Base-by-base conservation (phyloP, 2,113 vertebrate genomes). In the Myrmecobius fasciatus region DNA sequence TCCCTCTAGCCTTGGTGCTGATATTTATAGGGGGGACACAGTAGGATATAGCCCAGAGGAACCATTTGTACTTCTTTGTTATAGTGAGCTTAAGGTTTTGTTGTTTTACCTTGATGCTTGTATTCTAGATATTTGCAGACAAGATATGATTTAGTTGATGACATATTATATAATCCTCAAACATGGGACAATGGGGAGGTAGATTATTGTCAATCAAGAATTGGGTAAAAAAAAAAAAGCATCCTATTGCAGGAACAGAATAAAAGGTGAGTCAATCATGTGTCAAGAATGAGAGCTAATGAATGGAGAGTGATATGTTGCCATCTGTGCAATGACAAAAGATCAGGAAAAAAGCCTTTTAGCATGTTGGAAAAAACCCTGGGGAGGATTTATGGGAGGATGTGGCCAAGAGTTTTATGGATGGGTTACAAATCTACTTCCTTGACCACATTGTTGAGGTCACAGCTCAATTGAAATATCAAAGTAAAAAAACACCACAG, bases 81-180 rank as follows among this genome's bases (percentile, higher is more conserved):
- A 51, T 75, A 12, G 43, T n/a, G 8, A 54, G 26, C 14, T 36
- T 92, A 20, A 54, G 83, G 28, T 11, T 89, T 49, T 89, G 11
- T 53, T 93, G 24, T 43, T 60, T 90, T 91, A 75, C 24, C 60
- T 93, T 94, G 67, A 93, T 94, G 54, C 31, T 52, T 46, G 5
- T 90, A 46, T 83, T 92, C 25, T 89, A 49, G 12, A 49, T 91
- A 94, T 94, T 95, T 94, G 89, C 25, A 96, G 88, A 10, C 36
- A 11, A 2, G 88, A 46, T 92, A 54, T 93, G 91, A 89, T 91
- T 94, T 3, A 52, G 4, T 75, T 75, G 36, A 43, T 43, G 36
- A 43, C 14, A 75, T 22, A n/a, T 8, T 17, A 75, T 75, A 43
- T 75, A 22, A 75, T 17, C 36, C 36, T 75, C 36, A 75, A n/a